Conservation (phyloP, 2,888 invertebrate genomes). For the Perdita meconis region DNA sequence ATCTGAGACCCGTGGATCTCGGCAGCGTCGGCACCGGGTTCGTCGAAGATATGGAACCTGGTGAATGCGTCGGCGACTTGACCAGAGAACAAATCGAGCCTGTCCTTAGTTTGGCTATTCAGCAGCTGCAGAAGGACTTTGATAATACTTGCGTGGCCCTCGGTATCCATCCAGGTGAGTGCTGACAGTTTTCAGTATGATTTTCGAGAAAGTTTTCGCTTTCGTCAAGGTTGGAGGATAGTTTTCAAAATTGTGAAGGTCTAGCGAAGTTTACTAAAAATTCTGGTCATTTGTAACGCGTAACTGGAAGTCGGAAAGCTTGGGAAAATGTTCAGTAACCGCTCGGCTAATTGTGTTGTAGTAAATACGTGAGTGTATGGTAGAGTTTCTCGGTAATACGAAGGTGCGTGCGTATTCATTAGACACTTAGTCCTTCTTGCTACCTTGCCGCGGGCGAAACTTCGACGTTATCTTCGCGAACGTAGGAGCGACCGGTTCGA, state of each 20-base stretch:
- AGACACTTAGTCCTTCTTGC: constrained; percentile 66
- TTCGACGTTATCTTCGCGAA: constrained; percentile 56
- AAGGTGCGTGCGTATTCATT: constrained; percentile 55
- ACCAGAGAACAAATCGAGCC: constrained; percentile 92
- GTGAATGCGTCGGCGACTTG: constrained; percentile 86
- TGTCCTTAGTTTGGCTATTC: constrained; percentile 93
- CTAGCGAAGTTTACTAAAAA: no score
- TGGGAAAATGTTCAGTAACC: neutral
- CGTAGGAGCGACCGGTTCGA: constrained; percentile 69
- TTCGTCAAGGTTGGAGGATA: neutral
- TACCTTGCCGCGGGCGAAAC: constrained; percentile 78
- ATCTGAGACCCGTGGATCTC: constrained; percentile 91
- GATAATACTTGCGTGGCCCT: constrained; percentile 93
- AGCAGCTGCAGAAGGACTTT: constrained; percentile 94
- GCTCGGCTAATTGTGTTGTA: neutral
- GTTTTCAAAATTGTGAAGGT: no score
- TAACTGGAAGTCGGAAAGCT: neutral
- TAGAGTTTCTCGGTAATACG: constrained; percentile 18
- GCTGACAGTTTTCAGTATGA: neutral
- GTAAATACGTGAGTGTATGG: constrained; percentile 22
- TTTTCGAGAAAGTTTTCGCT: neutral
- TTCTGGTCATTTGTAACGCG: no score
- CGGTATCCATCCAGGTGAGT: constrained; percentile 95
- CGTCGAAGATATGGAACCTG: constrained; percentile 88
- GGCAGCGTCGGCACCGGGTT: constrained; percentile 85